phyloP scores from a whole-genome alignment of 2,888 invertebrate genomes.

The Rhingia campestris region DNA sequence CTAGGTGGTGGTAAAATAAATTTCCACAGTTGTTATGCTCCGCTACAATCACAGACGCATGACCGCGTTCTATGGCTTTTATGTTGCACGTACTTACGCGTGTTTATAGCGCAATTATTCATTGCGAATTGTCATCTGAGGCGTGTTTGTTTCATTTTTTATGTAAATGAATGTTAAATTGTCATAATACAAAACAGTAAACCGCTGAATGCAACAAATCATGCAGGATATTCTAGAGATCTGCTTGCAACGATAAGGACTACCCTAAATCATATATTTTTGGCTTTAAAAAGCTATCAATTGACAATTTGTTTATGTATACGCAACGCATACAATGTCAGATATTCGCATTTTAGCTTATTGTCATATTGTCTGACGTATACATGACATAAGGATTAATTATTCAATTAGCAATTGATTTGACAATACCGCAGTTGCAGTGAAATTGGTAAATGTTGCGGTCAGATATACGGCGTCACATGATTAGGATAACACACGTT shows the following conservation, averaged over 20 bases:
- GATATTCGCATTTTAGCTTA: slow-evolving; percentile 33
- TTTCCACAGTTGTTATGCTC: slow-evolving; percentile 46
- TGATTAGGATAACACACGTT: slow-evolving; percentile 57
- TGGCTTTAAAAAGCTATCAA: slow-evolving; percentile 9
- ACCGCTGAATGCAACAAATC: neutral
- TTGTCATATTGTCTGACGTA: slow-evolving; percentile 45
- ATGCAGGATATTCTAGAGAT: neutral
- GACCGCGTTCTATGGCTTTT: slow-evolving; percentile 45
- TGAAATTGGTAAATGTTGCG: slow-evolving; percentile 64
- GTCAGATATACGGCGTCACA: slow-evolving; percentile 52
- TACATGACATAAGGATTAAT: slow-evolving; percentile 62
- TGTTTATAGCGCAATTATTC: slow-evolving; percentile 62
- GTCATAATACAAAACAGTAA: slow-evolving; percentile 11
- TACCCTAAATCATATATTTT: neutral
- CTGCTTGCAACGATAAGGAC: neutral
- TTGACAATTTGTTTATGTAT: neutral
- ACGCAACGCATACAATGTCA: neutral
- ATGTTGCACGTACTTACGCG: slow-evolving; percentile 51
- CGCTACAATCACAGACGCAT: slow-evolving; percentile 33
- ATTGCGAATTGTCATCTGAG: slow-evolving; percentile 52
- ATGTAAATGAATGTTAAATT: slow-evolving; percentile 54
- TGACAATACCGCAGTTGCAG: slow-evolving; percentile 53
- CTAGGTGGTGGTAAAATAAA: slow-evolving; percentile 52
- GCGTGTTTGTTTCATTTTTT: slow-evolving; percentile 33
- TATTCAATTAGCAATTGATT: slow-evolving; percentile 63